Evolutionary conservation across 2,797 vertebrate species (phyloP).

Genomic region (Schizopygopsis pylzovi): DNA sequence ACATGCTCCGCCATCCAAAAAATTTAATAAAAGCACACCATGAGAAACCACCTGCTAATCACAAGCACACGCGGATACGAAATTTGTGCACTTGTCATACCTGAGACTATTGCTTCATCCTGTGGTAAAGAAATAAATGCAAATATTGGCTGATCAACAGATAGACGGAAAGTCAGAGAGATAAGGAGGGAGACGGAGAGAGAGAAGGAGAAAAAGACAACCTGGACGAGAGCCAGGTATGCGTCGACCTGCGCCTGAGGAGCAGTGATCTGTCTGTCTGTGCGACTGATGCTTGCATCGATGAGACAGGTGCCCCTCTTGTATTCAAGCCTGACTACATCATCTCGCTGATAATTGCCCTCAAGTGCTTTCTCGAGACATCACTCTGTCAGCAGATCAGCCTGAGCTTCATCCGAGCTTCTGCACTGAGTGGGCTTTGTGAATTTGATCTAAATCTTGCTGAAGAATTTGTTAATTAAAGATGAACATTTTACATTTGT

Average conservation of each 20-base stretch:
- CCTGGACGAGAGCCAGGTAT: slow-evolving; percentile 55
- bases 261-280: slow-evolving; percentile 25
- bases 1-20: background rate
- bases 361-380: slow-evolving; percentile 46
- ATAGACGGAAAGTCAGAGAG: background rate
- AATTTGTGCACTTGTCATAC: background rate
- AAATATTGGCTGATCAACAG: slow-evolving; percentile 8
- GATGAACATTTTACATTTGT: background rate
- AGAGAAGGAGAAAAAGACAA: background rate
- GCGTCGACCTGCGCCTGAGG: slow-evolving; percentile 36
- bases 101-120: background rate
- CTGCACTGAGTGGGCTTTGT: background rate
- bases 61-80: background rate
- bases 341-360: slow-evolving; percentile 50
- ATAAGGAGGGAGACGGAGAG: background rate
- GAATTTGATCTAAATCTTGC: background rate
- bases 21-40: slow-evolving; percentile 5
- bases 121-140: slow-evolving; percentile 6
- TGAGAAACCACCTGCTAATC: slow-evolving; percentile 1
- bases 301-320: slow-evolving; percentile 48
- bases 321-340: slow-evolving; percentile 45
- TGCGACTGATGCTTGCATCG: slow-evolving; percentile 21
- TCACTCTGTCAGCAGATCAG: slow-evolving; percentile 52
- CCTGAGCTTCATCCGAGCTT: slow-evolving; percentile 32
- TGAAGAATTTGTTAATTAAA: background rate